Percentiles rank a stretch among this genome's conserved stretches.
Evolutionary conservation across 2,113 vertebrate species (phyloP).

Genomic region (Gobio gobio): DNA sequence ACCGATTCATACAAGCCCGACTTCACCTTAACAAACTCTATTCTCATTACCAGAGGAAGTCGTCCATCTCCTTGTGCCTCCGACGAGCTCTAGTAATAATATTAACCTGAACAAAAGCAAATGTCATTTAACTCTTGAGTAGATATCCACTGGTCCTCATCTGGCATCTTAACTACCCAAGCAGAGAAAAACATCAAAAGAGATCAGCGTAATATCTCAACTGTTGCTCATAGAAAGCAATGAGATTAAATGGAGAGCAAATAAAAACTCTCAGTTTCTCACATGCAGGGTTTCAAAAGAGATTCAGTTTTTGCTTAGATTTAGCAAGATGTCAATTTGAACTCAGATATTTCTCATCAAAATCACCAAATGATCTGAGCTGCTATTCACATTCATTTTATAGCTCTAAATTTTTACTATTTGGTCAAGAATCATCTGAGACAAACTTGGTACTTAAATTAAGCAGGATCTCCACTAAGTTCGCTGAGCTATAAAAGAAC

Average conservation of each 20-base stretch:
- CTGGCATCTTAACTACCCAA: background rate
- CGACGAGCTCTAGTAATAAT: background rate
- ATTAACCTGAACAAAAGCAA: background rate
- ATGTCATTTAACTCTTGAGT: background rate
- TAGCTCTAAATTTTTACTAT: background rate
- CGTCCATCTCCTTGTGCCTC: slow-evolving; percentile 17
- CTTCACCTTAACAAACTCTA: slow-evolving; percentile 31
- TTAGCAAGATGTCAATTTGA: background rate
- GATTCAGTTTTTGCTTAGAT: too few relatives aligned
- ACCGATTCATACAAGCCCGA: slow-evolving; percentile 44
- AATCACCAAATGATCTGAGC: background rate
- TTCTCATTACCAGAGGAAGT: slow-evolving; percentile 27
- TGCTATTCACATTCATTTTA: background rate
- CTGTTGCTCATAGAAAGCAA: background rate
- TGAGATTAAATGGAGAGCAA: background rate
- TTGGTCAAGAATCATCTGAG: background rate
- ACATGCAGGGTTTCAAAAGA: too few relatives aligned
- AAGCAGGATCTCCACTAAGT: background rate
- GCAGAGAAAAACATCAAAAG: background rate
- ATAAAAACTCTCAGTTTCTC: background rate
- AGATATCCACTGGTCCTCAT: background rate
- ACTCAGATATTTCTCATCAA: background rate
- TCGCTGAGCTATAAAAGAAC: background rate
- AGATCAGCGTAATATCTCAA: background rate
- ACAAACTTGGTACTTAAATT: background rate